Percentiles rank a stretch among this genome's conserved stretches.
Evolutionary conservation across 2,113 vertebrate species (phyloP).

Genomic region (Helogale parvula): DNA sequence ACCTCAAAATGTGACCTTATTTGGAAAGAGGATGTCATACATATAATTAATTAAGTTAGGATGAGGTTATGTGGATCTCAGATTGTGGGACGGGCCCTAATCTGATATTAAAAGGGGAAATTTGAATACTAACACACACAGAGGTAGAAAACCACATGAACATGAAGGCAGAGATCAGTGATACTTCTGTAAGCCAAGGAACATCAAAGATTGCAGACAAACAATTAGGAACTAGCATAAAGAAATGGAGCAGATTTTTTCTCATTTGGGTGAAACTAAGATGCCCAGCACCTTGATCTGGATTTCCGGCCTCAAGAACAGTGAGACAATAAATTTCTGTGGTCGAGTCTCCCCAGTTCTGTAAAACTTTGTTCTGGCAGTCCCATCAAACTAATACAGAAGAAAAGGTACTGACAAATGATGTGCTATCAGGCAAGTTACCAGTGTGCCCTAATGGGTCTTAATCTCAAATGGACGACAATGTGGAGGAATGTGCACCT

Average conservation of each 20-base stretch:
- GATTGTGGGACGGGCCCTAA: background rate
- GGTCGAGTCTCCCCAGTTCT: background rate
- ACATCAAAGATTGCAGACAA: background rate
- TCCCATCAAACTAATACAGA: background rate
- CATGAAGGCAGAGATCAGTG: background rate
- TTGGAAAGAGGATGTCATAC: background rate
- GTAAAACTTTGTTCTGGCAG: background rate
- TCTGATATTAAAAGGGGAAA: background rate
- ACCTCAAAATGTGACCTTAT: background rate
- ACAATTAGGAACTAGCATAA: background rate
- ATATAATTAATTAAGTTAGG: constrained; percentile 15
- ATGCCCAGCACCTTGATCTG: background rate
- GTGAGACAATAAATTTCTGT: background rate
- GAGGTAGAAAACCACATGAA: background rate
- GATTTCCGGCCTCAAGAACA: background rate
- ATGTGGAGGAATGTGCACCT: background rate
- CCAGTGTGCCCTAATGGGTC: background rate
- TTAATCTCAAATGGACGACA: background rate
- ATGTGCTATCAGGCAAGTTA: background rate
- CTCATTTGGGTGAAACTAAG: background rate
- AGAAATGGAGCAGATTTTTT: background rate
- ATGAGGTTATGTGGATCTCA: background rate
- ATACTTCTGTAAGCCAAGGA: background rate
- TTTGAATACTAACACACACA: background rate
- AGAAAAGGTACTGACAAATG: background rate